Evolutionary conservation across 1,140 invertebrate genomes (phyloP), one percentile per base, ranked within the genome.

Genomic region (Diorhabda sublineata): DNA sequence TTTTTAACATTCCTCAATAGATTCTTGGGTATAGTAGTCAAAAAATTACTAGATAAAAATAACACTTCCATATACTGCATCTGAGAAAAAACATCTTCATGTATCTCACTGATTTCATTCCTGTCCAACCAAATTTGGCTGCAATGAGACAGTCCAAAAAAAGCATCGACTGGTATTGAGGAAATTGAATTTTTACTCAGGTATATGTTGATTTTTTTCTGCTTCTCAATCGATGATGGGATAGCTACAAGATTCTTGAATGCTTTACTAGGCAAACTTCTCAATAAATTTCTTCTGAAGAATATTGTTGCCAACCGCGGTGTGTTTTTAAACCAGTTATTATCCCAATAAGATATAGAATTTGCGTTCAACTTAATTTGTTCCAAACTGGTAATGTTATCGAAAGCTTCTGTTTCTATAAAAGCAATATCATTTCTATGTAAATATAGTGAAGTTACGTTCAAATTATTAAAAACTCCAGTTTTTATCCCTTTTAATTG

Each of bases 401-500:
- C 75, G 61, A 81, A 80, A 45, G 78, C 78, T 52, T 68, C 69
- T 41, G 58, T 70, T 9, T 78, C 74, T 42, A 81, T 80, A 2
- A 52, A 66, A 6, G 60, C 63, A 5, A 81, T 81, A 42, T 69
- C 64, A 61, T 81, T 81, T 62, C 75, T 73, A 26, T 75, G 71
- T 41, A 81, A 69, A 63, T 69, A 74, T 11, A 81, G 69, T 60
- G 71, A 69, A 0, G 67, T 66, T 5, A 80, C 59, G n/a, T 68
- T 58, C 8, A 81, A 59, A 61, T 70, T 58, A 67, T 80, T 81
- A 67, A 81, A 81, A 0, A 81, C 75, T n/a, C 75, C 77, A n/a
- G 58, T 68, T 42, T 61, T 62, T 7, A 81, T 75, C 42, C 68
- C 56, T 45, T 73, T 61, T 1, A 81, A 64, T n/a, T 71, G 62